Evolutionary conservation across 2,888 invertebrate genomes (phyloP).

Genomic region (Julus scandinavius): DNA sequence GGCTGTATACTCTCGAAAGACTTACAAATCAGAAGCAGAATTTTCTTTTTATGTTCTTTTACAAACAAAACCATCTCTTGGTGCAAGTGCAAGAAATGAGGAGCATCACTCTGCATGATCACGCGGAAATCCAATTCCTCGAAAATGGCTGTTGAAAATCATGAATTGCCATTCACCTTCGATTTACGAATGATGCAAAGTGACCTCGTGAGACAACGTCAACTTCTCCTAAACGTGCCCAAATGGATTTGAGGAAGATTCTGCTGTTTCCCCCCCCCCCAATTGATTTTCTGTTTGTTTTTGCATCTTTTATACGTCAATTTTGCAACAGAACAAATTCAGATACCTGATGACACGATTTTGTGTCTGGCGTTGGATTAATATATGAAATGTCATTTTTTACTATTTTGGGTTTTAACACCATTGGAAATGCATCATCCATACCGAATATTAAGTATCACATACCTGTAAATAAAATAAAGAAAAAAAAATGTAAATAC

Average conservation of each 20-base stretch:
- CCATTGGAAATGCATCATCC: too few relatives aligned
- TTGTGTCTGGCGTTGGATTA: too few relatives aligned
- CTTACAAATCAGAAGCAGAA: not conserved
- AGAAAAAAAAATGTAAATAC: not conserved
- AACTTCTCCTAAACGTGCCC: not conserved
- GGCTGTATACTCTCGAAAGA: not conserved
- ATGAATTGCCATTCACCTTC: not conserved
- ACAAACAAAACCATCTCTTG: not conserved
- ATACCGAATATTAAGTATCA: too few relatives aligned
- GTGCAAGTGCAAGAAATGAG: not conserved
- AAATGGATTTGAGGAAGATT: not conserved
- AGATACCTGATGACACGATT: too few relatives aligned
- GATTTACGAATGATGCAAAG: not conserved
- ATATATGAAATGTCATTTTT: too few relatives aligned
- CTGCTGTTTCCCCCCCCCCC: too few relatives aligned
- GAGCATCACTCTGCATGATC: not conserved
- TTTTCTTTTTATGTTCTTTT: not conserved
- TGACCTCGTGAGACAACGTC: not conserved
- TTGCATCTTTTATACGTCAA: too few relatives aligned
- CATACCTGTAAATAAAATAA: too few relatives aligned
- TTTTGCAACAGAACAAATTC: too few relatives aligned
- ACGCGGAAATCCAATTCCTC: slow-evolving; percentile 21
- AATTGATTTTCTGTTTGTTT: too few relatives aligned
- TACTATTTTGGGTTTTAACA: too few relatives aligned
- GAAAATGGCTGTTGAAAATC: not conserved